phyloP scores from a whole-genome alignment of 2,888 invertebrate genomes.

The Gerris lacustris region DNA sequence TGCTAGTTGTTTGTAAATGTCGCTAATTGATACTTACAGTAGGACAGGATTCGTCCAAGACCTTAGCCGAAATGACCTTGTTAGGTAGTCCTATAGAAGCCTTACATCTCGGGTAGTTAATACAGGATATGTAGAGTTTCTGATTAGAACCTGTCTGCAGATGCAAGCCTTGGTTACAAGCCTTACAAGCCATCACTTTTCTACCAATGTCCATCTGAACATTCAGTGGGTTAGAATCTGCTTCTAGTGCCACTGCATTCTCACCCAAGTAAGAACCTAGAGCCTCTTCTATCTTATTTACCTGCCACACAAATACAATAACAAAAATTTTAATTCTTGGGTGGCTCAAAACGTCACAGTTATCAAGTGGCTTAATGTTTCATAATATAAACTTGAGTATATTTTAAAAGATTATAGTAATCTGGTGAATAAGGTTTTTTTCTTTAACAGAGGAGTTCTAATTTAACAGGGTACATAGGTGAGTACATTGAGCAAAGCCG shows the following conservation, averaged over 20 bases:
- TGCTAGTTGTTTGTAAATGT: too few species aligned
- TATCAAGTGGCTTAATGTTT: too few species aligned
- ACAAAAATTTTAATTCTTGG: too few species aligned
- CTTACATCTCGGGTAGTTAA: constrained; percentile 66
- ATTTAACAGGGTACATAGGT: too few species aligned
- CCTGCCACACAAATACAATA: constrained; percentile 20
- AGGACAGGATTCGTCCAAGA: constrained; percentile 52
- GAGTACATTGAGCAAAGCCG: too few species aligned
- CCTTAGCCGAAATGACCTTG: constrained; percentile 51
- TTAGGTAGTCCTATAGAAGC: constrained; percentile 71
- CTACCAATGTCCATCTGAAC: constrained; percentile 17
- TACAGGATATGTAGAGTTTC: constrained; percentile 62
- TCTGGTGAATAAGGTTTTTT: too few species aligned
- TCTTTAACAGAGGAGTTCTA: too few species aligned
- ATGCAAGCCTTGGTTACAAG: constrained; percentile 58
- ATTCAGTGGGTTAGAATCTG: constrained; percentile 18
- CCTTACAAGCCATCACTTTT: constrained; percentile 53
- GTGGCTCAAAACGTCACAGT: too few species aligned
- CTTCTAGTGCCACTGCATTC: constrained; percentile 17
- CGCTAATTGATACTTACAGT: constrained; percentile 37
- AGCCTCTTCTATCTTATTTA: constrained; percentile 58
- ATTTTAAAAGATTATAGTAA: too few species aligned
- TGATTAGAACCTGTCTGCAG: constrained; percentile 54
- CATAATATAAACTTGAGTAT: too few species aligned
- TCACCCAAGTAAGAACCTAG: constrained; percentile 54